Evolutionary conservation across 2,113 vertebrate species (phyloP).

Genomic region (Rhipidura dahli): DNA sequence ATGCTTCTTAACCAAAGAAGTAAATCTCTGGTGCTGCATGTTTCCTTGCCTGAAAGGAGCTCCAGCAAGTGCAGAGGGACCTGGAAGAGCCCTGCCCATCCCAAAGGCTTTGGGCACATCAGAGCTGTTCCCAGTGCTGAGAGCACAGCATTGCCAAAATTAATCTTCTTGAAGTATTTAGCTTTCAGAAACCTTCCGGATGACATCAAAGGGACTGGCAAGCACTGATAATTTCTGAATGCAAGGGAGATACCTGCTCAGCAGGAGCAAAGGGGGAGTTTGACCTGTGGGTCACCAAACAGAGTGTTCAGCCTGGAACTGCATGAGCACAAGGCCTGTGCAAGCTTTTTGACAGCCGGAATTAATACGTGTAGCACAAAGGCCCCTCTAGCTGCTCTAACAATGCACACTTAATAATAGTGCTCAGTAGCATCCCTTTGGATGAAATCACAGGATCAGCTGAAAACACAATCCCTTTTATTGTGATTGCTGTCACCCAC

Average conservation of each 20-base stretch:
- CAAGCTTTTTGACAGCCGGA: not conserved
- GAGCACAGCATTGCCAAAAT: not conserved
- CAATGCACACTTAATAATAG: conserved; percentile 8
- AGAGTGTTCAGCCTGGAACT: not conserved
- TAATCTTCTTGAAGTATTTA: not conserved
- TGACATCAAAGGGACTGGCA: not conserved
- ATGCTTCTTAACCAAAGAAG: not conserved
- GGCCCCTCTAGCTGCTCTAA: not conserved
- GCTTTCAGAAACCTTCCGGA: not conserved
- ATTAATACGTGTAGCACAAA: not conserved
- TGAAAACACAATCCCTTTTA: conserved; percentile 21
- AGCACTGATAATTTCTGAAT: not conserved
- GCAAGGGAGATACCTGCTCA: not conserved
- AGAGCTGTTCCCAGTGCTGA: not conserved
- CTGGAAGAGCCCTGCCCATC: not conserved
- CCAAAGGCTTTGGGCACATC: not conserved
- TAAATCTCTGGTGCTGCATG: not conserved
- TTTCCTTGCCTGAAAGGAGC: not conserved
- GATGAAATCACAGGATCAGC: conserved; percentile 35
- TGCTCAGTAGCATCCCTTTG: not conserved
- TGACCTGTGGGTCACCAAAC: not conserved
- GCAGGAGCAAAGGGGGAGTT: not conserved
- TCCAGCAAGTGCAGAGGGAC: not conserved
- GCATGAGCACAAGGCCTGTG: not conserved
- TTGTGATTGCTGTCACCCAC: not conserved